These are phyloP conservation scores for Ornithoptera priamus DNA, from an alignment of 2,888 invertebrate genomes.

Conservation along the genomic window DNA sequence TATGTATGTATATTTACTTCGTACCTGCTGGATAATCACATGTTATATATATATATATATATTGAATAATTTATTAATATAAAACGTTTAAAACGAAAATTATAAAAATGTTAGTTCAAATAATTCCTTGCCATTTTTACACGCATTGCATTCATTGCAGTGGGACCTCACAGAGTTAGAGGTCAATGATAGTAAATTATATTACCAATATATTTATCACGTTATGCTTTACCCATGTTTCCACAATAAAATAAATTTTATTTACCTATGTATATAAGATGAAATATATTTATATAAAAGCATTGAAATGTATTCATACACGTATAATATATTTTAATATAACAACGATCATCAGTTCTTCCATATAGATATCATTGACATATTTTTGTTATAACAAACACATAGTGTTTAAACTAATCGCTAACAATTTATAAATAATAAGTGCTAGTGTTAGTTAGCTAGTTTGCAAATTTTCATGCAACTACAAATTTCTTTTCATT, in stretches of 20 bases:
- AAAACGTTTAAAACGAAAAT: background rate
- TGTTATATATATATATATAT: background rate
- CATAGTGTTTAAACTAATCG: background rate
- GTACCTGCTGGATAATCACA: no score
- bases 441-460: background rate
- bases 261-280: conserved; percentile 7
- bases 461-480: background rate
- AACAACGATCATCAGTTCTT: conserved; percentile 5
- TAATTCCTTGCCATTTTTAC: background rate
- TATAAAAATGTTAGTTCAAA: background rate
- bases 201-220: background rate
- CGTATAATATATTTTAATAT: conserved; percentile 18
- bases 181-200: background rate
- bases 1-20: no score
- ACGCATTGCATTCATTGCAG: background rate
- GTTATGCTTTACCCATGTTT: conserved; percentile 6
- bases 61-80: background rate
- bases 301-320: conserved; percentile 9
- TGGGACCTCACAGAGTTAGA: background rate
- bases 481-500: background rate
- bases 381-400: conserved; percentile 4
- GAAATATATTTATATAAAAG: conserved; percentile 26
- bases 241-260: conserved; percentile 5
- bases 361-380: background rate
- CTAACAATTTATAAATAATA: background rate